Evolutionary conservation across 1,140 invertebrate species (phyloP).

Genomic region (Epicauta chinensis): DNA sequence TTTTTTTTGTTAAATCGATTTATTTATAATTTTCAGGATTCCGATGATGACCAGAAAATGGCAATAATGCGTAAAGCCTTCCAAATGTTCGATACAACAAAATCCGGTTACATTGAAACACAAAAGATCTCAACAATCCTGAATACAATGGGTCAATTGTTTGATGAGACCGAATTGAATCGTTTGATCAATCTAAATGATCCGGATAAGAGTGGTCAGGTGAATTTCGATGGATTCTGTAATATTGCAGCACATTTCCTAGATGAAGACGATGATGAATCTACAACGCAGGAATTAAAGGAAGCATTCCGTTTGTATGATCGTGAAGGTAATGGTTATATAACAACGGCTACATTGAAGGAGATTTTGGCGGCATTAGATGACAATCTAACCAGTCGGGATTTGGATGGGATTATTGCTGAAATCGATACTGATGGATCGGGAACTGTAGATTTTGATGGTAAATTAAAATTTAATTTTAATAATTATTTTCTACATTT

Average conservation of each 20-base stretch:
- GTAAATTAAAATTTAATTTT: conserved; percentile 45
- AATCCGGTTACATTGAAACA: conserved; percentile 83
- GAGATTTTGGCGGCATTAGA: conserved; percentile 90
- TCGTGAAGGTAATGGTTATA: conserved; percentile 81
- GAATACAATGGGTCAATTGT: conserved; percentile 90
- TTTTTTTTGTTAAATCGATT: too few species aligned
- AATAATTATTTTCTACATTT: background rate
- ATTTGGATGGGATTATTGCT: conserved; percentile 91
- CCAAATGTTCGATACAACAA: conserved; percentile 90
- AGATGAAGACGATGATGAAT: conserved; percentile 85
- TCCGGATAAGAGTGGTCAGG: conserved; percentile 75
- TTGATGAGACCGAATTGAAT: conserved; percentile 80
- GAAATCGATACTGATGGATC: conserved; percentile 95
- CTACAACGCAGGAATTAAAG: conserved; percentile 89
- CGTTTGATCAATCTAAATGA: conserved; percentile 79
- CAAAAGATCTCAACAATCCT: conserved; percentile 84
- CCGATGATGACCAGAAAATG: conserved; percentile 68
- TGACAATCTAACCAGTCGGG: conserved; percentile 84
- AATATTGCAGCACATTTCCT: conserved; percentile 84
- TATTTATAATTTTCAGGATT: background rate
- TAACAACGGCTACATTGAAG: conserved; percentile 84
- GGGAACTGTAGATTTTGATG: conserved; percentile 74
- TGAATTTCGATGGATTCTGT: conserved; percentile 91
- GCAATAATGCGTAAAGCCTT: conserved; percentile 87
- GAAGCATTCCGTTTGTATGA: conserved; percentile 73